Evolutionary conservation across 2,797 vertebrate genomes (phyloP).

Genomic region (Ctenosaura bakeri): DNA sequence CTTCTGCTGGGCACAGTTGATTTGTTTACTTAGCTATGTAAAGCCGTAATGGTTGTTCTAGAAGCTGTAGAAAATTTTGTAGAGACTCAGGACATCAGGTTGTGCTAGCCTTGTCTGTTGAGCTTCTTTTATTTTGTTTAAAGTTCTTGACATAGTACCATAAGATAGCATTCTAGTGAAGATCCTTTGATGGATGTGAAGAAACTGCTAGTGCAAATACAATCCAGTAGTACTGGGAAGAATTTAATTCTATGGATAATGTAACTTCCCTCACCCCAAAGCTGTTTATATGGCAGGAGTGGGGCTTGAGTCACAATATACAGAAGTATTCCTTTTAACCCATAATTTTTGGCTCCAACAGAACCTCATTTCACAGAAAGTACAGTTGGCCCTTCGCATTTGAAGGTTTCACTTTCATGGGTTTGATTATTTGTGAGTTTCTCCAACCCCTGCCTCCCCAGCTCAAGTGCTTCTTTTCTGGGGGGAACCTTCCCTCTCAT

Average conservation of each 20-base stretch:
- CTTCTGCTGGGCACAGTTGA: not conserved
- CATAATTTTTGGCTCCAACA: not conserved
- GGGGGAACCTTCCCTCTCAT: no score
- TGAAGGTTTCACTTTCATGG: no score
- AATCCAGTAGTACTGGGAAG: not conserved
- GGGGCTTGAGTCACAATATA: not conserved
- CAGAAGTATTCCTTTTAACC: not conserved
- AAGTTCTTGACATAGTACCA: not conserved
- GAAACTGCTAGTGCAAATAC: not conserved
- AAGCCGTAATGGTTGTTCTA: not conserved
- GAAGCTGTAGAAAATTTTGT: not conserved
- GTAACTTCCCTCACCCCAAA: not conserved
- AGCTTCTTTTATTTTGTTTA: not conserved
- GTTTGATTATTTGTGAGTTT: no score
- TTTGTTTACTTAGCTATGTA: not conserved
- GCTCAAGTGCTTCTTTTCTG: no score
- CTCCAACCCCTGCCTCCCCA: no score
- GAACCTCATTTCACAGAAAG: conserved; percentile 15
- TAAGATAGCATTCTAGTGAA: not conserved
- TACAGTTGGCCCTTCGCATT: no score
- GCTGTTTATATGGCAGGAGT: not conserved
- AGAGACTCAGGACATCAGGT: not conserved
- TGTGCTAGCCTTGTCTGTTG: not conserved
- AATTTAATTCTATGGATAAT: not conserved
- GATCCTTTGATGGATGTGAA: not conserved